A percentile compares a stretch with the other conserved stretches of the same genome.
These are phyloP conservation scores for Trichogramma evanescens DNA, from an alignment of 2,888 invertebrate genomes.

Conservation along the genomic window DNA sequence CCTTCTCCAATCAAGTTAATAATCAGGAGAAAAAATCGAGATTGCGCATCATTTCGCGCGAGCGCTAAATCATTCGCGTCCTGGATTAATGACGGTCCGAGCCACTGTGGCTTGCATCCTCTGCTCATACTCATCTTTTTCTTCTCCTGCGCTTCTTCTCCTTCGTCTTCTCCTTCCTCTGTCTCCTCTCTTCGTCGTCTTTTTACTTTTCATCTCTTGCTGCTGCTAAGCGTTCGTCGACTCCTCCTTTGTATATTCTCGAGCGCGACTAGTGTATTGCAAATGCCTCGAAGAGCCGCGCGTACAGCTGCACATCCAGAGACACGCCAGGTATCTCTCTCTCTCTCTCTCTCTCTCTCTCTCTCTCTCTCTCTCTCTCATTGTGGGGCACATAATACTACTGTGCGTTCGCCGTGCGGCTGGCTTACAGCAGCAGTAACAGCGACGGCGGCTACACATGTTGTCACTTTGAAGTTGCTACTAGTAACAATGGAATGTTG, in stretches of 20 bases:
- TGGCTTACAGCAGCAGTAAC: too few relatives aligned
- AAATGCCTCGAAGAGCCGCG: too few relatives aligned
- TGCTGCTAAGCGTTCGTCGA: not conserved
- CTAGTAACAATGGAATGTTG: too few relatives aligned
- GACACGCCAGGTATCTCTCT: not conserved
- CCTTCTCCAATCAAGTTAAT: constrained; percentile 12
- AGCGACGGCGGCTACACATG: too few relatives aligned
- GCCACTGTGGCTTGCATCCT: not conserved
- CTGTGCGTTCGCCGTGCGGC: too few relatives aligned
- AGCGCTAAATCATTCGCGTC: constrained; percentile 24
- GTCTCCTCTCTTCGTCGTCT: not conserved
- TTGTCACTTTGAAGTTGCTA: too few relatives aligned
- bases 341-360: not conserved
- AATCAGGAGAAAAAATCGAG: constrained; percentile 12
- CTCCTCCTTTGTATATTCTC: not conserved
- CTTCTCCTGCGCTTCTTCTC: not conserved
- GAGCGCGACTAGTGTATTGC: too few relatives aligned
- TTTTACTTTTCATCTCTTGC: not conserved
- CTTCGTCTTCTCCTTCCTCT: not conserved
- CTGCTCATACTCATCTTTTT: not conserved
- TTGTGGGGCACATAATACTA: too few relatives aligned
- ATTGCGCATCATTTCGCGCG: constrained; percentile 14
- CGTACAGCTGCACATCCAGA: too few relatives aligned
- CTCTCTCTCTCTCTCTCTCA: not conserved
- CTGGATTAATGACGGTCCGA: constrained; percentile 16